A percentile compares a stretch with the other conserved stretches of the same genome.
Evolutionary conservation across 1,140 invertebrate genomes (phyloP).

Genomic region (Drosophila rhopaloa): DNA sequence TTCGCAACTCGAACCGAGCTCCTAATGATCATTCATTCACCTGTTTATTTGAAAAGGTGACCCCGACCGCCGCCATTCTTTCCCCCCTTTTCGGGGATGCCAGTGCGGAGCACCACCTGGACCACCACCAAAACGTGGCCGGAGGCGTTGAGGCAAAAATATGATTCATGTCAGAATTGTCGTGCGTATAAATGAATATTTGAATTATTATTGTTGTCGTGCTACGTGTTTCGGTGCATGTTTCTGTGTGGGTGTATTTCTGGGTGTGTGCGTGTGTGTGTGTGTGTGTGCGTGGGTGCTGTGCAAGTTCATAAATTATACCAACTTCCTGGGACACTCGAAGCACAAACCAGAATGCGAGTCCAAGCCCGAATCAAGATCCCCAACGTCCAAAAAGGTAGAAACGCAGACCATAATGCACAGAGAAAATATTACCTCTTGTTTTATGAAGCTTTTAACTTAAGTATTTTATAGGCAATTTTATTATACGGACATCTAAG

Average conservation of each 20-base stretch:
- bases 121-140: constrained; percentile 13
- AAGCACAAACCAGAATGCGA: constrained; percentile 20
- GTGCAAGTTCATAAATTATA: constrained; percentile 64
- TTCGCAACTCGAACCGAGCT: constrained; percentile 19
- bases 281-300: constrained; percentile 7
- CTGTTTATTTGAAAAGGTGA: constrained; percentile 31
- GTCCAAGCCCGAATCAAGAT: constrained; percentile 14
- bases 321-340: constrained; percentile 52
- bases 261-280: neutral
- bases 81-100: neutral
- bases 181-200: constrained; percentile 70
- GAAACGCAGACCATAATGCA: neutral
- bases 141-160: constrained; percentile 60
- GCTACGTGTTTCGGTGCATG: constrained; percentile 51
- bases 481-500: no score
- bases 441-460: no score
- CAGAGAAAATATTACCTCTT: constrained; percentile 4
- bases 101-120: neutral
- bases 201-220: constrained; percentile 67
- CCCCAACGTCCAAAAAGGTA: constrained; percentile 29
- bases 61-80: neutral
- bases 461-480: no score
- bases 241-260: constrained; percentile 29
- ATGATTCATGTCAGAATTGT: constrained; percentile 70
- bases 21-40: constrained; percentile 22